These are phyloP conservation scores for Yponomeuta malinellus DNA, from an alignment of 2,888 invertebrate species.

Conservation along the genomic window DNA sequence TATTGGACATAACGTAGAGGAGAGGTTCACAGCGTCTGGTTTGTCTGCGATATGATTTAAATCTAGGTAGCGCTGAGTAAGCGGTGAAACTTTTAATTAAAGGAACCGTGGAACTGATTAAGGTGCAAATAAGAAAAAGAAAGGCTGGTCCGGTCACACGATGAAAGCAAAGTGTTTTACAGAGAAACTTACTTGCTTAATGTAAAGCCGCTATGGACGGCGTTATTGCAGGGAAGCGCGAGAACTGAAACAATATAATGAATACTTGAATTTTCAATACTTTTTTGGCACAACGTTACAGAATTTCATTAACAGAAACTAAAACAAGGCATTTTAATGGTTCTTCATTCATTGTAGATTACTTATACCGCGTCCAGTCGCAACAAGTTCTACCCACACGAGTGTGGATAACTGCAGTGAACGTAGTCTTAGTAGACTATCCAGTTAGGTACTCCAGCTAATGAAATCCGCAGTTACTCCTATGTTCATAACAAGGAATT, in stretches of 20 bases:
- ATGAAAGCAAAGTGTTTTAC: constrained; percentile 9
- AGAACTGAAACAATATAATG: constrained; percentile 49
- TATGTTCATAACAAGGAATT: not conserved
- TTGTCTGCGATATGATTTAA: constrained; percentile 16
- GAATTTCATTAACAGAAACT: not conserved
- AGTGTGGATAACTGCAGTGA: no score
- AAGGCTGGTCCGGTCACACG: constrained; percentile 4
- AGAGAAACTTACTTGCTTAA: constrained; percentile 52
- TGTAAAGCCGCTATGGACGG: constrained; percentile 57
- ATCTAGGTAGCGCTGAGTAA: not conserved
- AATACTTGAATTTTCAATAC: not conserved
- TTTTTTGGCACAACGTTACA: not conserved
- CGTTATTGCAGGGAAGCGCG: constrained; percentile 57
- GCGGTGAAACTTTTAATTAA: constrained; percentile 2
- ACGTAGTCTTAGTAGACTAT: no score
- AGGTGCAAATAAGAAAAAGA: constrained; percentile 10
- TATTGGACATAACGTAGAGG: constrained; percentile 30
- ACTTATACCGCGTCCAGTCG: no score
- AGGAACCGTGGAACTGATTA: constrained; percentile 3
- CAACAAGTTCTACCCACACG: no score
- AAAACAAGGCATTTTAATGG: no score
- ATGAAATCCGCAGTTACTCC: no score
- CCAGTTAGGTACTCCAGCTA: no score
- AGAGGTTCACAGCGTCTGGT: constrained; percentile 23
- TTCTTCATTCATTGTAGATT: no score